Conservation (phyloP, 2,888 invertebrate species). For the Cyclophora punctaria region DNA sequence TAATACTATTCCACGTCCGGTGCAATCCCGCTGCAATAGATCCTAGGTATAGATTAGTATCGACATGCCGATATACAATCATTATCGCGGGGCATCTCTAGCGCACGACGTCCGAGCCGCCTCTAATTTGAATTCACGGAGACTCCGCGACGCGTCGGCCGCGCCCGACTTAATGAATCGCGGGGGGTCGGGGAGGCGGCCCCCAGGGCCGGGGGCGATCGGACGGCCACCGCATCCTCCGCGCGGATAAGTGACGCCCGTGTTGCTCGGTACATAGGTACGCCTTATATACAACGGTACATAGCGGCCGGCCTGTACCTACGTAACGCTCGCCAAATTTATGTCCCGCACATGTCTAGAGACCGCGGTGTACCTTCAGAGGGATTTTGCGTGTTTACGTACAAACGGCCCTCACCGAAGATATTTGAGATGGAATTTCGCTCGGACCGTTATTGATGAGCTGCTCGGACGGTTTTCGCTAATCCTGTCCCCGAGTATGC, state of each 20-base stretch:
- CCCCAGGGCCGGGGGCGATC: slow-evolving; percentile 53
- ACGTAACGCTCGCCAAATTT: slow-evolving; percentile 73
- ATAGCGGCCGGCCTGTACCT: slow-evolving; percentile 69
- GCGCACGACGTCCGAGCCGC: slow-evolving; percentile 68
- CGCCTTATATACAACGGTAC: slow-evolving; percentile 62
- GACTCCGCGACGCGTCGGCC: slow-evolving; percentile 73
- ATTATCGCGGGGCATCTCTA: slow-evolving; percentile 38
- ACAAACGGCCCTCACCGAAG: slow-evolving; percentile 54
- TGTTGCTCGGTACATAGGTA: slow-evolving; percentile 67
- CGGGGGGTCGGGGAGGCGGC: slow-evolving; percentile 50
- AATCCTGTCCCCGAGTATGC: slow-evolving; percentile 28
- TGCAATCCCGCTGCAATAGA: too few relatives aligned
- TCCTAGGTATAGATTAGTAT: slow-evolving; percentile 5
- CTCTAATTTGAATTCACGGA: slow-evolving; percentile 76
- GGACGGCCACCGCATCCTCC: slow-evolving; percentile 73
- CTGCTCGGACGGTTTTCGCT: slow-evolving; percentile 31
- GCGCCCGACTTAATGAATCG: slow-evolving; percentile 75
- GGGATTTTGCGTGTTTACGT: slow-evolving; percentile 74
- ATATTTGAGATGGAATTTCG: slow-evolving; percentile 66
- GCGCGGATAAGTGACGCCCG: slow-evolving; percentile 75
- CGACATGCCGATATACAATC: slow-evolving; percentile 14
- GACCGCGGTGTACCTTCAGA: slow-evolving; percentile 73
- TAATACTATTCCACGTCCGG: too few relatives aligned
- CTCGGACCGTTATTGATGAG: slow-evolving; percentile 68
- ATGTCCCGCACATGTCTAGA: slow-evolving; percentile 75